Evolutionary conservation across 2,797 vertebrate genomes (phyloP).

Genomic region (Etheostoma perlongum): DNA sequence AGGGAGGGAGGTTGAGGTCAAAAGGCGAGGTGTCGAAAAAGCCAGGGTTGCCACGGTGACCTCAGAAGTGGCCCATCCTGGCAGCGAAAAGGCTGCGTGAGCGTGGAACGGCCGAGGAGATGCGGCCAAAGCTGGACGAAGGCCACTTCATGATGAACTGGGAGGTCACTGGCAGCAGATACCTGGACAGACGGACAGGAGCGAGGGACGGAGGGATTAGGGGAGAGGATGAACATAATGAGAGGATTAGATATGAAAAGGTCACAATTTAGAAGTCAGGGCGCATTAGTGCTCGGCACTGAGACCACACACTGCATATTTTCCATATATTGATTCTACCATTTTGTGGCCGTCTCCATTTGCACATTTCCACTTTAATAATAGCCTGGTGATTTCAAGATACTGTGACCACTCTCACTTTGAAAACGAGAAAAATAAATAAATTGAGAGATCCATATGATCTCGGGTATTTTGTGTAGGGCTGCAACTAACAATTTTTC

Average conservation of each 20-base stretch:
- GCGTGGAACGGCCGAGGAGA: constrained; percentile 87
- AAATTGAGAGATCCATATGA: constrained; percentile 14
- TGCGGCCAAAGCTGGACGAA: constrained; percentile 89
- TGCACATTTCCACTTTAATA: constrained; percentile 59
- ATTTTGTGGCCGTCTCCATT: constrained; percentile 55
- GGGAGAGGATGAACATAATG: constrained; percentile 79
- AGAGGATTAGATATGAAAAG: constrained; percentile 85
- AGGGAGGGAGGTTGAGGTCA: constrained; percentile 60
- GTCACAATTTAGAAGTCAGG: constrained; percentile 81
- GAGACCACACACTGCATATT: constrained; percentile 60
- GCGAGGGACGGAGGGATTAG: constrained; percentile 76
- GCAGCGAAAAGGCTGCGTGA: constrained; percentile 91
- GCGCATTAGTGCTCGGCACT: constrained; percentile 64
- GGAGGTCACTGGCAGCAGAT: constrained; percentile 95
- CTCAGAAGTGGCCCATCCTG: constrained; percentile 91
- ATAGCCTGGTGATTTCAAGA: constrained; percentile 30
- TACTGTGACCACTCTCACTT: constrained; percentile 20
- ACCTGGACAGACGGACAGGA: constrained; percentile 89
- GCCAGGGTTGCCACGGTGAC: constrained; percentile 71
- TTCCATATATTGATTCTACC: constrained; percentile 56
- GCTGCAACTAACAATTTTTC: neutral
- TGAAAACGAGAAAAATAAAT: constrained; percentile 8
- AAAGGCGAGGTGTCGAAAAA: constrained; percentile 63
- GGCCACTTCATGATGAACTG: constrained; percentile 95
- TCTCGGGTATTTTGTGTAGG: neutral